Evolutionary conservation across 2,797 vertebrate genomes (phyloP).

Genomic region (Sardinella longiceps): DNA sequence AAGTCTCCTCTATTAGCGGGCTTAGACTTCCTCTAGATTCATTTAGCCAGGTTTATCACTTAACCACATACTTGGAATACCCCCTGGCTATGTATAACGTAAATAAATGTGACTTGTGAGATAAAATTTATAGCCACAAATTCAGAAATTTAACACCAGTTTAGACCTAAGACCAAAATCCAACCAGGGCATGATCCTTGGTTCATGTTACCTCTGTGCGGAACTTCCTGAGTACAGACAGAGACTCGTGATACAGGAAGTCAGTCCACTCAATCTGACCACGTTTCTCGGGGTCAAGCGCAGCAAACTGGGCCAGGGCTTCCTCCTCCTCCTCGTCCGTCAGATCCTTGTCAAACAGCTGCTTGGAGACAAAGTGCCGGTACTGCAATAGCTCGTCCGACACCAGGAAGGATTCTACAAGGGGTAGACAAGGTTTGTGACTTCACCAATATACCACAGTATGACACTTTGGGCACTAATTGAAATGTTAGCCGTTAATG

Average conservation of each 20-base stretch:
- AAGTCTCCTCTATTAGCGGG: too few species aligned
- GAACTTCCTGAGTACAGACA: slow-evolving; percentile 86
- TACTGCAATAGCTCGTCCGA: slow-evolving; percentile 93
- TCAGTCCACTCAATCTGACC: slow-evolving; percentile 91
- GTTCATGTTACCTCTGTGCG: slow-evolving; percentile 66
- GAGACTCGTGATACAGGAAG: slow-evolving; percentile 94
- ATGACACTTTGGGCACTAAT: too few species aligned
- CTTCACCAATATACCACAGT: not conserved
- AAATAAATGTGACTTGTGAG: too few species aligned
- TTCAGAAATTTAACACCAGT: not conserved
- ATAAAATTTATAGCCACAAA: not conserved
- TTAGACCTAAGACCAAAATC: not conserved
- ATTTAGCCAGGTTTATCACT: too few species aligned
- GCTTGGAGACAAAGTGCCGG: slow-evolving; percentile 90
- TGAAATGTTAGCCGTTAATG: too few species aligned
- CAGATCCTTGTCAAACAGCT: slow-evolving; percentile 83
- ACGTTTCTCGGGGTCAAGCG: slow-evolving; percentile 88
- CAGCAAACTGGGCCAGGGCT: slow-evolving; percentile 85
- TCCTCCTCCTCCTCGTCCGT: slow-evolving; percentile 87
- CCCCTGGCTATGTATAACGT: too few species aligned
- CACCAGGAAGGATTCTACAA: slow-evolving; percentile 87
- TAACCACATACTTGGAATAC: too few species aligned
- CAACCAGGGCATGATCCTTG: not conserved
- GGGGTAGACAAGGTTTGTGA: slow-evolving; percentile 44
- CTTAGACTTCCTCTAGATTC: too few species aligned